Percentiles rank a stretch among this genome's conserved stretches.
phyloP scores from a whole-genome alignment of 2,113 vertebrate genomes.

The Gambusia holbrooki region DNA sequence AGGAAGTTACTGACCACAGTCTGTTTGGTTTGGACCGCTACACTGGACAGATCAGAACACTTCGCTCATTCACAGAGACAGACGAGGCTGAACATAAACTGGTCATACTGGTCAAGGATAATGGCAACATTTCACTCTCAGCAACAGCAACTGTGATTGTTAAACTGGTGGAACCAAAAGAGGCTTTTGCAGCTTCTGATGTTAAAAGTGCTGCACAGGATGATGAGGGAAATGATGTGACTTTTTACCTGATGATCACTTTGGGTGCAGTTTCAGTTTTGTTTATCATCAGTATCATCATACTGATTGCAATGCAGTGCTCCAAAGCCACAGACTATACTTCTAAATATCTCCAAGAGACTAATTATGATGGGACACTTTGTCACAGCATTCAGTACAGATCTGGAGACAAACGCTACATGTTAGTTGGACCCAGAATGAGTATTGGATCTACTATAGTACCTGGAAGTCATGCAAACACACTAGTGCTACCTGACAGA shows the following conservation, averaged over 20 bases:
- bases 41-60: slow-evolving; percentile 65
- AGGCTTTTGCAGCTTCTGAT: slow-evolving; percentile 41
- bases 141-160: slow-evolving; percentile 57
- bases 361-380: slow-evolving; percentile 69
- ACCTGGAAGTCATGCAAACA: slow-evolving; percentile 70
- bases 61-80: slow-evolving; percentile 64
- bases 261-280: slow-evolving; percentile 56
- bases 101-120: slow-evolving; percentile 62
- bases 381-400: slow-evolving; percentile 79
- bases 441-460: slow-evolving; percentile 75
- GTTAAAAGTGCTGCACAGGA: slow-evolving; percentile 10
- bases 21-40: slow-evolving; percentile 63
- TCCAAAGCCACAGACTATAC: slow-evolving; percentile 54
- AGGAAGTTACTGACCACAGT: slow-evolving; percentile 52
- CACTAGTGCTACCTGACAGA: slow-evolving; percentile 68
- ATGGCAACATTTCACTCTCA: slow-evolving; percentile 60
- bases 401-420: slow-evolving; percentile 72
- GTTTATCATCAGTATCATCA: slow-evolving; percentile 55
- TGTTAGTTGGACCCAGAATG: slow-evolving; percentile 75
- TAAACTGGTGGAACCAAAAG: slow-evolving; percentile 36
- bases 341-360: slow-evolving; percentile 51
- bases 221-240: slow-evolving; percentile 11
- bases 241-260: slow-evolving; percentile 58
- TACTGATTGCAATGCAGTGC: slow-evolving; percentile 60
- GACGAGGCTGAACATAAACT: slow-evolving; percentile 52